phyloP scores from a whole-genome alignment of 2,797 vertebrate species.

The Botia almorhae region DNA sequence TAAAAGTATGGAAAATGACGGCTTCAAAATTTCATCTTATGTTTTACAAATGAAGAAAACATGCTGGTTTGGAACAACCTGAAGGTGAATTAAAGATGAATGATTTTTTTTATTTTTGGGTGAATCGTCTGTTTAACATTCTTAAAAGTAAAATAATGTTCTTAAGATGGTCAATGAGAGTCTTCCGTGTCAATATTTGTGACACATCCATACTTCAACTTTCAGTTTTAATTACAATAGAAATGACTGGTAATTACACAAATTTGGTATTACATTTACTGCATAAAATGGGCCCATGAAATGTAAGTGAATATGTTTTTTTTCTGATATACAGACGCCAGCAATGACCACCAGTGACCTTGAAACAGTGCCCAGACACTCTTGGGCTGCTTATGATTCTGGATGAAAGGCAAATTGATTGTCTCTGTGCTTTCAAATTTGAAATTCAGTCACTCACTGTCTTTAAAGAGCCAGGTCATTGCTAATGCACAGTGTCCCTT shows the following conservation, averaged over 20 bases:
- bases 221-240: slow-evolving; percentile 7
- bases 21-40: neutral
- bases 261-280: neutral
- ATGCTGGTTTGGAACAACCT: neutral
- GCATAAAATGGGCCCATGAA: neutral
- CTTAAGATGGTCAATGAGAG: neutral
- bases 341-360: slow-evolving; percentile 50
- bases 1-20: no score
- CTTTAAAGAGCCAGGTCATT: slow-evolving; percentile 54
- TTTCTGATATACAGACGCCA: slow-evolving; percentile 11
- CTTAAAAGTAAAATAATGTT: neutral
- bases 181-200: neutral
- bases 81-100: neutral
- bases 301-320: slow-evolving; percentile 41
- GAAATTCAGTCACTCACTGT: slow-evolving; percentile 52
- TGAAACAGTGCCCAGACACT: slow-evolving; percentile 53
- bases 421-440: slow-evolving; percentile 56
- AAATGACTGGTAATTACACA: slow-evolving; percentile 13
- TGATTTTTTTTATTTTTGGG: neutral
- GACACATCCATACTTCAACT: neutral
- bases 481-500: slow-evolving; percentile 50
- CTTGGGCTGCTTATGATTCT: slow-evolving; percentile 55
- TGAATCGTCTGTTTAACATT: neutral
- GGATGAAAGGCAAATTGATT: slow-evolving; percentile 60
- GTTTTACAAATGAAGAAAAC: slow-evolving; percentile 9